Conservation (phyloP, 2,113 vertebrate species). For the Trogon surrucura region DNA sequence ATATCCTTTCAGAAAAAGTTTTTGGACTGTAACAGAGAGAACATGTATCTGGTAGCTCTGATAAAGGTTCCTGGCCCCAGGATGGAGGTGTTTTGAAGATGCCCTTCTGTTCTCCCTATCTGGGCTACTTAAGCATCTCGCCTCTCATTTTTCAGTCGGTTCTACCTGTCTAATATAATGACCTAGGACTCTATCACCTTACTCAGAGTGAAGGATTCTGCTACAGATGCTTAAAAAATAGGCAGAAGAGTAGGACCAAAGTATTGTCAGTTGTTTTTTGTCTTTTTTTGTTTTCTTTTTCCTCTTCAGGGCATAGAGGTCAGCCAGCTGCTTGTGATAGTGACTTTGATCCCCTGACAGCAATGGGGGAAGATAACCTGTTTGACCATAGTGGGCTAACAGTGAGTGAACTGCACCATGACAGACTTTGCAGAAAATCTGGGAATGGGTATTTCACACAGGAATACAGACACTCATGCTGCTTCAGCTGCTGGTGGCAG, state of each 20-base stretch:
- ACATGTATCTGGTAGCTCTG: background rate
- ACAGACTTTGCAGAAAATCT: background rate
- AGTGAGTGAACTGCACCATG: rapidly evolving
- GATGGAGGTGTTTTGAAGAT: background rate
- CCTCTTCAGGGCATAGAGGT: background rate
- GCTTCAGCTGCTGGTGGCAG: background rate
- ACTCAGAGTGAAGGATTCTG: background rate
- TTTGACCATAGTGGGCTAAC: background rate
- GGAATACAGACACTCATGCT: background rate
- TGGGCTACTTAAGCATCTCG: background rate
- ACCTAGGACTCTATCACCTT: rapidly evolving
- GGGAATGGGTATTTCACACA: background rate
- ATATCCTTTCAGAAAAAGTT: background rate
- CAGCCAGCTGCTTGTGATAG: background rate
- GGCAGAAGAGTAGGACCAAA: background rate
- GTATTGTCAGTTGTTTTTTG: background rate
- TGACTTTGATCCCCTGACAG: background rate
- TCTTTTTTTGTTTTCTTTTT: background rate
- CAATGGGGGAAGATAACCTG: rapidly evolving
- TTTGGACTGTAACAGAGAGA: background rate
- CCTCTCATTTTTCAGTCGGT: background rate
- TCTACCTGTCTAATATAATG: background rate
- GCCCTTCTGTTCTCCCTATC: rapidly evolving
- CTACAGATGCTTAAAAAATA: background rate
- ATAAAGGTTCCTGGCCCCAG: background rate